Evolutionary conservation across 2,888 invertebrate genomes (phyloP).

Genomic region (Aphidius colemani): DNA sequence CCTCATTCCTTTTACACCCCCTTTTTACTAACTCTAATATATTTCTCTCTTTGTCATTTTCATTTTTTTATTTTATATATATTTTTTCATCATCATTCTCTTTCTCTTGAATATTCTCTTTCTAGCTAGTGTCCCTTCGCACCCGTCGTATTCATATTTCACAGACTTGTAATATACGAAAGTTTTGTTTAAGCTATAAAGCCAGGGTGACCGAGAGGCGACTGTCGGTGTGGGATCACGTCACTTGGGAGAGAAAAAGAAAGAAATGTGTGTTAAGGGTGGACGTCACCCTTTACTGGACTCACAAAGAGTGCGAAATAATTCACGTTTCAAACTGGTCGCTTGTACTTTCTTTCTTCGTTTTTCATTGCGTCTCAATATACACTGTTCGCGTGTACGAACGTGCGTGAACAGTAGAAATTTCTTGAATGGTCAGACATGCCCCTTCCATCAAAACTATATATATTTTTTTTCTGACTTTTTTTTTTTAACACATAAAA

Average conservation of each 20-base stretch:
- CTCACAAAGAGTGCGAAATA: constrained; percentile 48
- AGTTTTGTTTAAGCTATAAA: constrained; percentile 60
- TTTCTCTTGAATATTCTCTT: neutral
- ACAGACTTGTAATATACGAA: constrained; percentile 58
- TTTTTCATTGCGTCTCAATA: too few species aligned
- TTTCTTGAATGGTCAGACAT: constrained; percentile 23
- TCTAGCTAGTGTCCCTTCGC: neutral
- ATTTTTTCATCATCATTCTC: constrained; percentile 15
- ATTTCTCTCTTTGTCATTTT: neutral
- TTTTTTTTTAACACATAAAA: too few species aligned
- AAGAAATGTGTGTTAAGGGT: constrained; percentile 25
- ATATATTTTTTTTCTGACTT: too few species aligned
- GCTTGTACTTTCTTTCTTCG: constrained; percentile 39
- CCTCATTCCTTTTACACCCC: constrained; percentile 21
- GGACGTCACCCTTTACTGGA: constrained; percentile 46
- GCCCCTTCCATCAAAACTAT: neutral
- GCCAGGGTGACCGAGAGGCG: constrained; percentile 40
- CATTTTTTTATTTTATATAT: constrained; percentile 3
- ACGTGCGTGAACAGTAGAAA: constrained; percentile 18
- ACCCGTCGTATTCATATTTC: constrained; percentile 56
- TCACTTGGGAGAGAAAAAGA: constrained; percentile 21
- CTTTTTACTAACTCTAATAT: constrained; percentile 12
- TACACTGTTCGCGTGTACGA: neutral
- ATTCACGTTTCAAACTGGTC: constrained; percentile 49
- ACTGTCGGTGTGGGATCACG: constrained; percentile 20